These are phyloP conservation scores for Tragelaphus buxtoni DNA, from an alignment of 2,113 vertebrate genomes.

Conservation along the genomic window DNA sequence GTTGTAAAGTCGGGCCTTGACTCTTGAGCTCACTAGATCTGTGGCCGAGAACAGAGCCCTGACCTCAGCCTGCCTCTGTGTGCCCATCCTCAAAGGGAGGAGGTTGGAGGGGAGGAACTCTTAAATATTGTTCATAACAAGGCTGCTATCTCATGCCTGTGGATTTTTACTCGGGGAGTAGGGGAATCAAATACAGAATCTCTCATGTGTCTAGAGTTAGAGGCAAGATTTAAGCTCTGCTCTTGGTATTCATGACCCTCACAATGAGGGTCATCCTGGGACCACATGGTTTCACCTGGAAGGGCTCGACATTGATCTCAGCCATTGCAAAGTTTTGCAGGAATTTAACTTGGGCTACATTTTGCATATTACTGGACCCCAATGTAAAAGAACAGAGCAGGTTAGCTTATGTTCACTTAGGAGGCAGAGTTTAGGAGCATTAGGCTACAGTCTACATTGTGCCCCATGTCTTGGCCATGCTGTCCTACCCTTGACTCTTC, in stretches of 20 bases:
- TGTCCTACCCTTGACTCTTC: neutral
- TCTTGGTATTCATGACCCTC: accelerated
- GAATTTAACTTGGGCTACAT: neutral
- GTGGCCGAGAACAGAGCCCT: neutral
- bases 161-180: neutral
- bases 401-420: neutral
- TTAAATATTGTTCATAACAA: neutral
- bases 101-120: neutral
- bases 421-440: neutral
- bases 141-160: neutral
- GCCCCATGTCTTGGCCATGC: neutral
- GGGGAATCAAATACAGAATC: neutral
- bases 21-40: neutral
- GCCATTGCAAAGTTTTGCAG: neutral
- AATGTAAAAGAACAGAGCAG: neutral
- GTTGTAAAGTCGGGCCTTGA: neutral
- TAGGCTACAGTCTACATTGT: accelerated
- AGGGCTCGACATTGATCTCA: too few species aligned
- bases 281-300: accelerated
- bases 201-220: neutral
- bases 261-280: accelerated
- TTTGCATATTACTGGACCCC: neutral
- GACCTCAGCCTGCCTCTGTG: neutral
- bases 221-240: neutral
- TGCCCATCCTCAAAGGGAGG: neutral